phyloP scores from a whole-genome alignment of 2,888 invertebrate species.

The Leptothorax acervorum region DNA sequence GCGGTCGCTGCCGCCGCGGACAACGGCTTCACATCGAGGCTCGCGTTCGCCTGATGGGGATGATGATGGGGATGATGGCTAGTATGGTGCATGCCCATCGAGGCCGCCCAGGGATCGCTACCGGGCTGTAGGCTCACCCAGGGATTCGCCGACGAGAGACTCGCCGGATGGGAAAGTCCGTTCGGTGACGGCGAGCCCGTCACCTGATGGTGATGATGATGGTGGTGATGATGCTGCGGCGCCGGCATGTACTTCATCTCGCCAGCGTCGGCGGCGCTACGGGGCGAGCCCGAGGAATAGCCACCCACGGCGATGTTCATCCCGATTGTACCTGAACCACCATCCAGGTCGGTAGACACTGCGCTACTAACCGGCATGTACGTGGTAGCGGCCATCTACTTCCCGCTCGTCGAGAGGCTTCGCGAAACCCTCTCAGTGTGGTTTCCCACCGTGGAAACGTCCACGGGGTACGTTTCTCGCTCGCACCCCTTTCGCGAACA shows the following conservation, averaged over 20 bases:
- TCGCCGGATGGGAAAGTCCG: slow-evolving; percentile 87
- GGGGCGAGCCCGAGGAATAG: slow-evolving; percentile 93
- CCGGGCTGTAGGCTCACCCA: slow-evolving; percentile 94
- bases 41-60: slow-evolving; percentile 88
- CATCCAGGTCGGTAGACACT: slow-evolving; percentile 92
- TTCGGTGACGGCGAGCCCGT: slow-evolving; percentile 90
- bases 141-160: slow-evolving; percentile 89
- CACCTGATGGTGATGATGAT: slow-evolving; percentile 90
- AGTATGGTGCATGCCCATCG: slow-evolving; percentile 89
- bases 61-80: slow-evolving; percentile 91
- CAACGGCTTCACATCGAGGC: slow-evolving; percentile 92
- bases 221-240: slow-evolving; percentile 94
- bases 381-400: slow-evolving; percentile 96
- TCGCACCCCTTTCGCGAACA: background rate
- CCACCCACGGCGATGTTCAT: slow-evolving; percentile 91
- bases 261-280: slow-evolving; percentile 94
- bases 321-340: slow-evolving; percentile 89
- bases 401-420: slow-evolving; percentile 82
- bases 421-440: slow-evolving; percentile 86
- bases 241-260: slow-evolving; percentile 97
- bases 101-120: slow-evolving; percentile 92
- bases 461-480: slow-evolving; percentile 74
- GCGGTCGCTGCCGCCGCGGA: slow-evolving; percentile 87
- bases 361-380: slow-evolving; percentile 94
- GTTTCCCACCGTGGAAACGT: background rate